These are phyloP conservation scores for Oreotragus oreotragus DNA, from an alignment of 2,113 vertebrate species.

Conservation along the genomic window DNA sequence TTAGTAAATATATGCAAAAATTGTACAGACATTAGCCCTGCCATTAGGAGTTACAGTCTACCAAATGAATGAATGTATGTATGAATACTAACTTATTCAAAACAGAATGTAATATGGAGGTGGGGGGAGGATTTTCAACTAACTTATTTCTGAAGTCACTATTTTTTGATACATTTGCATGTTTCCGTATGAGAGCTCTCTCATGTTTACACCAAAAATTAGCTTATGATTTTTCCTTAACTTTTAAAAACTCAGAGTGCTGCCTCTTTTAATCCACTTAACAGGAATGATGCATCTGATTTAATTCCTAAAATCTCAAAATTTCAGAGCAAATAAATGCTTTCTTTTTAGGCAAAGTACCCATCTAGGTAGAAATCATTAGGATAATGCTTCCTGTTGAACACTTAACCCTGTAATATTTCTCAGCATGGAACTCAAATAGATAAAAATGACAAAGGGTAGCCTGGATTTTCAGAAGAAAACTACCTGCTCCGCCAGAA, in stretches of 20 bases:
- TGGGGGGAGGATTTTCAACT: not conserved
- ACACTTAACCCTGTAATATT: not conserved
- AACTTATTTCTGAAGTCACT: not conserved
- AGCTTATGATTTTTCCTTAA: not conserved
- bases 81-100: not conserved
- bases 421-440: not conserved
- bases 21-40: not conserved
- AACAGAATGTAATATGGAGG: not conserved
- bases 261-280: not conserved
- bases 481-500: not conserved
- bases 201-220: not conserved
- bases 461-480: not conserved
- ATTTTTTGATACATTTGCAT: not conserved
- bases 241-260: not conserved
- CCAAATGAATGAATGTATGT: not conserved
- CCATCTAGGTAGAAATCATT: not conserved
- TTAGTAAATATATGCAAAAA: not conserved
- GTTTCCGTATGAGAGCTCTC: not conserved
- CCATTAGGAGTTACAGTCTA: not conserved
- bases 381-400: not conserved
- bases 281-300: not conserved
- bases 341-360: not conserved
- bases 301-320: not conserved
- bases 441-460: conserved; percentile 28
- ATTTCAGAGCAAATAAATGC: not conserved